Evolutionary conservation across 2,797 vertebrate genomes (phyloP), one percentile per base, ranked within the genome.

Genomic region (Myotis daubentonii): DNA sequence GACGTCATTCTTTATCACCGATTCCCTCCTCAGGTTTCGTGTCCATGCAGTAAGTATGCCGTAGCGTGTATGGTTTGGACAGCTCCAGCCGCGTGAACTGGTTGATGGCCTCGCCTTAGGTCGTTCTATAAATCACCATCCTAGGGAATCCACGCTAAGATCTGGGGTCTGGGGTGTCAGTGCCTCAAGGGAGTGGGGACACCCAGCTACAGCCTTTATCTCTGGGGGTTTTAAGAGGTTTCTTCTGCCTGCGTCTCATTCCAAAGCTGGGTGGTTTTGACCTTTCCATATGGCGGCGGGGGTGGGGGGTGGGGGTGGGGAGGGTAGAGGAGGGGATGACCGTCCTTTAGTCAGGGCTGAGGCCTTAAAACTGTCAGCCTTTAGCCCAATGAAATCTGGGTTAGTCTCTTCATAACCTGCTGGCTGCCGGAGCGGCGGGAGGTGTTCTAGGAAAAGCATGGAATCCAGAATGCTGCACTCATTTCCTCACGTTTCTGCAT

Each of bases 71-170:
- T 33, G 25, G 47, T 72, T 9, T 41, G 44, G 7, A 3, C 2
- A 2, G 28, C 70, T 72, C 44, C 49, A 5, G 2, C 47, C 0
- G 0, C 0, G 0, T 66, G 80, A 41, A 23, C 2, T 13, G 81
- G 51, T 57, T 47, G 70, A 28, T 71, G 30, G 20, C 0, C 0
- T 84, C 41, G 13, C 41, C 57, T 74, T 53, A 49, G 49, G 25
- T 41, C 41, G 1, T 15, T 30, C 33, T 66, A 51, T 49, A 57
- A 94, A 57, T 71, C 68, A 47, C 51, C 89, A 30, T 87, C n/a
- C 25, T 65, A 41, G 3, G 2, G 0, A 0, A 44, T 94, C 68
- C 22, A 2, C 82, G 62, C 70, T 81, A 22, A 76, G 41, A 13
- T 30, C 55, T 13, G 9, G 68, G 30, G 25, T n/a, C 38, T 13